Evolutionary conservation across 1,140 invertebrate genomes (phyloP).

Genomic region (Euwallacea fornicatus): DNA sequence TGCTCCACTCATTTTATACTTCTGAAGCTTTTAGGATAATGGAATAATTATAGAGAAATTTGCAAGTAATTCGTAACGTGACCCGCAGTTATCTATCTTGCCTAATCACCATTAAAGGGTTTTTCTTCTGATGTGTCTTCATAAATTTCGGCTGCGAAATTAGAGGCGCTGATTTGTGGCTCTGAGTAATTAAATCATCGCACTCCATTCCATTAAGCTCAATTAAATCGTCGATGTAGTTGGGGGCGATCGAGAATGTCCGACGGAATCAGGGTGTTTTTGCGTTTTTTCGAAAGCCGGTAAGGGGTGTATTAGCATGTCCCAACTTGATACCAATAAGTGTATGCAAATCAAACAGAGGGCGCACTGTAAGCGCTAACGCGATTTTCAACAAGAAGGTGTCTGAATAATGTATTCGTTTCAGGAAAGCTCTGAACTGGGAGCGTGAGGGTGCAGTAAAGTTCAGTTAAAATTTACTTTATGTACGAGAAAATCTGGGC

Average conservation of each 20-base stretch:
- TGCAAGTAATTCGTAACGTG: slow-evolving; percentile 31
- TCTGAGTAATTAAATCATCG: neutral
- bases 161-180: slow-evolving; percentile 1
- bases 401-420: slow-evolving; percentile 34
- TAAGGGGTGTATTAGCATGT: neutral
- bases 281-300: no score
- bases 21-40: slow-evolving; percentile 29
- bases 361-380: slow-evolving; percentile 23
- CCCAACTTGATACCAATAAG: slow-evolving; percentile 25
- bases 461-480: slow-evolving; percentile 18
- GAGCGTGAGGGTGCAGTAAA: slow-evolving; percentile 4
- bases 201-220: neutral
- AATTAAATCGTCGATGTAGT: no score
- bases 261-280: no score
- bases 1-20: slow-evolving; percentile 28
- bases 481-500: slow-evolving; percentile 5
- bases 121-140: slow-evolving; percentile 21
- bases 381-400: slow-evolving; percentile 33
- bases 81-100: slow-evolving; percentile 17
- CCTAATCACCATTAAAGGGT: slow-evolving; percentile 17
- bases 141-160: slow-evolving; percentile 19
- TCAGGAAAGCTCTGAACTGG: slow-evolving; percentile 4
- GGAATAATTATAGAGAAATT: slow-evolving; percentile 26
- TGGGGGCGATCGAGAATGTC: no score
- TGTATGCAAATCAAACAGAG: slow-evolving; percentile 30